Base-by-base conservation (phyloP, 2,113 vertebrate genomes). In the Himantopus leucocephalus region DNA sequence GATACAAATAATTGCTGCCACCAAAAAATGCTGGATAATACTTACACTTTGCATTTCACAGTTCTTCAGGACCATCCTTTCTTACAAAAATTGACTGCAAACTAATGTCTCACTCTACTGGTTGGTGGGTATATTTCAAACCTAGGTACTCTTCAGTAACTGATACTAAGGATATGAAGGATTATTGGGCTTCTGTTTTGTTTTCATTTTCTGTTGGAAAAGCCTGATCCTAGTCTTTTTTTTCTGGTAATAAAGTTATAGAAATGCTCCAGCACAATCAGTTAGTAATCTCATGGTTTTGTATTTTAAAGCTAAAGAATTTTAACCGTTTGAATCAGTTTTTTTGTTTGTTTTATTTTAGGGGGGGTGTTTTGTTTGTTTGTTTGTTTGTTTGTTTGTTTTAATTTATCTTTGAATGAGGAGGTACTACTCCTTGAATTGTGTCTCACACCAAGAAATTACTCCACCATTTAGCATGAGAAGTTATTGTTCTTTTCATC, bases 301-400 rank as follows among this genome's bases (percentile, higher is more conserved):
- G 5, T 88, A 76, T 80, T 93, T 95, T 62, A 91, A 58, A 91
- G 60, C 48, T 85, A 91, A 90, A 81, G 72, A 80, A 92, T 88
- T 70, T 48, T 12, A 70, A 48, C 4, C 68, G 14, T 82, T 90
- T 95, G 26, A 32, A 86, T 92, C 53, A 96, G 3, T 1, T 67
- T 59, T 55, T 55, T 66, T 17, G 9, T 26, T 64, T 50, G 5
- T 3, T 58, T 77, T 30, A 1, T 11, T 12, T 52, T 60, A 3
- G 14, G 1, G 18, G 4, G 5, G 2, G 8, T 9, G 14, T 41
- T 41, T 41, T 47, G 47, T 56, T 70, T 68, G 16, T 8, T 45
- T 47, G 47, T 56, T 70, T 68, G 16, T 8, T 45, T 62, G 5
- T 6, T 66, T 21, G 19, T 4, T n/a, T 34, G 2, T 56, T 71